Conservation (phyloP, 1,140 invertebrate species). For the Diprion similis region DNA sequence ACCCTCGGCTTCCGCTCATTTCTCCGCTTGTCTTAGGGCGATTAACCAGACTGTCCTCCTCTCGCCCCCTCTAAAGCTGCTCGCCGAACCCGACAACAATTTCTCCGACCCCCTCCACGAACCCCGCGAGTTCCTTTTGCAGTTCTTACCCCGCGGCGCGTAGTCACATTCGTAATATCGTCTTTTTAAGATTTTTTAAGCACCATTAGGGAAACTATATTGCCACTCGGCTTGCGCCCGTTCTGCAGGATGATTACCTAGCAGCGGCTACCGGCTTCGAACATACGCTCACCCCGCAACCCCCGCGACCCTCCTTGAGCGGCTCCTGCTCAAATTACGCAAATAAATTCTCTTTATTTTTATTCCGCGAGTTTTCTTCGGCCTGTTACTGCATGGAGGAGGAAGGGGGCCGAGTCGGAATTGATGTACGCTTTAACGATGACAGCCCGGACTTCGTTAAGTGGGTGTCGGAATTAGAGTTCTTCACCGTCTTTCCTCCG, state of each 20-base stretch:
- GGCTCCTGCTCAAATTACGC: conserved; percentile 52
- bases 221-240: conserved; percentile 44
- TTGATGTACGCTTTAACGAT: conserved; percentile 43
- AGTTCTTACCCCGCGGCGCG: conserved; percentile 28
- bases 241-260: conserved; percentile 32
- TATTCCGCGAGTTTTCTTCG: conserved; percentile 39
- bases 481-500: background rate
- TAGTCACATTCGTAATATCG: conserved; percentile 63
- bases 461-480: conserved; percentile 11
- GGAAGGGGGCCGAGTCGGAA: background rate
- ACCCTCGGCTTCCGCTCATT: conserved; percentile 49
- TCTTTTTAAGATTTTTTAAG: conserved; percentile 63
- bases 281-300: conserved; percentile 45
- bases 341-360: conserved; percentile 62
- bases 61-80: conserved; percentile 26
- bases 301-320: conserved; percentile 14
- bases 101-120: conserved; percentile 13
- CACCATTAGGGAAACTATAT: conserved; percentile 63
- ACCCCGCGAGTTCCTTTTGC: conserved; percentile 34
- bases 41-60: conserved; percentile 56
- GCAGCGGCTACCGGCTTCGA: conserved; percentile 35
- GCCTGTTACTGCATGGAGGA: conserved; percentile 2
- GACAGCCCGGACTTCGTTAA: conserved; percentile 26
- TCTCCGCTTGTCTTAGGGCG: conserved; percentile 62
- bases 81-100: background rate